A percentile compares a stretch with the other conserved stretches of the same genome.
Conservation (phyloP, 1,140 invertebrate genomes). For the Belonocnema kinseyi region DNA sequence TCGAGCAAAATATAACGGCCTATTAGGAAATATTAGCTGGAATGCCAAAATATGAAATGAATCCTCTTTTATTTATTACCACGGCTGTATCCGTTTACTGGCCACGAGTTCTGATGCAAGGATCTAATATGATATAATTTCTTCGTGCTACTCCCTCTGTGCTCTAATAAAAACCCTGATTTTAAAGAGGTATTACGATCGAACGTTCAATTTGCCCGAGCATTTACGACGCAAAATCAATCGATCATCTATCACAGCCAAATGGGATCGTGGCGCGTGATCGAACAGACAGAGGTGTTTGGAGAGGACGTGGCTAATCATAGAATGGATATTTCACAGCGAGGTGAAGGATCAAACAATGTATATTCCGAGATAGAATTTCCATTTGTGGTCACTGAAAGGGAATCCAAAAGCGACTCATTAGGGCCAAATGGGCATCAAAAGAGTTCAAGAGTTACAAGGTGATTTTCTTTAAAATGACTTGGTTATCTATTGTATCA, state of each 20-base stretch:
- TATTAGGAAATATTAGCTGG: constrained; percentile 4
- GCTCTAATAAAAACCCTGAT: neutral
- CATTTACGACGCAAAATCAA: constrained; percentile 30
- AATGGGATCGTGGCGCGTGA: constrained; percentile 26
- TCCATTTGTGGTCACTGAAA: constrained; percentile 18
- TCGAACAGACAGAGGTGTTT: constrained; percentile 25
- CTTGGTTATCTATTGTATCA: too few species aligned
- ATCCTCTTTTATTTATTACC: constrained; percentile 9
- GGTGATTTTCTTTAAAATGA: too few species aligned
- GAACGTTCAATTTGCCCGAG: constrained; percentile 6
- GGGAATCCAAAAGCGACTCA: neutral
- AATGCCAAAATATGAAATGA: neutral
- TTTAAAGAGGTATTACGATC: constrained; percentile 20
- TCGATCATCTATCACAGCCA: constrained; percentile 36
- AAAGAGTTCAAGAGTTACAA: neutral
- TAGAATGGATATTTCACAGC: constrained; percentile 8
- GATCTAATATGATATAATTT: constrained; percentile 16
- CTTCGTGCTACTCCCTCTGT: constrained; percentile 27
- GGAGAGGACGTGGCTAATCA: constrained; percentile 35
- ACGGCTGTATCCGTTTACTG: neutral
- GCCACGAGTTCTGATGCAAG: constrained; percentile 18
- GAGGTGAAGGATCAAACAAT: neutral
- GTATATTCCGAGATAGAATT: neutral
- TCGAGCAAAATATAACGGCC: neutral
- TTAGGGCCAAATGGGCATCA: neutral